Evolutionary conservation across 2,797 vertebrate species (phyloP).

Genomic region (Agapornis canus): DNA sequence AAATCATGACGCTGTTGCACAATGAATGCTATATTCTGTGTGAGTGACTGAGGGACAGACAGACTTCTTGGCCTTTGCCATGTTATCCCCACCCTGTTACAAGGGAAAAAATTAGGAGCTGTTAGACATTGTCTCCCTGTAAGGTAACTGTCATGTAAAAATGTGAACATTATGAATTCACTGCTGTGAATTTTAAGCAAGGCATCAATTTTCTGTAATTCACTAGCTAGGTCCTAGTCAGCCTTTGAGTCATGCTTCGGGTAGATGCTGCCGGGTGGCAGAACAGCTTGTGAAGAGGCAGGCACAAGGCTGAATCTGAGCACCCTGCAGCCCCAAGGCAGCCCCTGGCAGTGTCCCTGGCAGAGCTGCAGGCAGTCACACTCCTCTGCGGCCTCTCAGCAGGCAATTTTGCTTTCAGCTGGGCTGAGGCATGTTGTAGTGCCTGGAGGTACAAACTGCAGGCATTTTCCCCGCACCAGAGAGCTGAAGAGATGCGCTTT

Average conservation of each 20-base stretch:
- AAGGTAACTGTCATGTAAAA: neutral
- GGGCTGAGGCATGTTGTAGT: conserved; percentile 15
- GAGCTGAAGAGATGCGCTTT: neutral
- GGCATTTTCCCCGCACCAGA: neutral
- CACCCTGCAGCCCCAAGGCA: neutral
- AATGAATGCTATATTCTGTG: neutral
- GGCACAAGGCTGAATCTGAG: conserved; percentile 39
- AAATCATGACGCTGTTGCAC: neutral
- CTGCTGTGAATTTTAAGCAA: conserved; percentile 62
- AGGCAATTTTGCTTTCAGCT: neutral
- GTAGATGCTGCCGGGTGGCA: conserved; percentile 37
- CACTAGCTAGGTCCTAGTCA: conserved; percentile 4
- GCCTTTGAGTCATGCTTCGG: conserved; percentile 22
- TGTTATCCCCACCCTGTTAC: neutral
- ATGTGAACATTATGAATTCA: neutral
- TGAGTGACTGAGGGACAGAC: neutral
- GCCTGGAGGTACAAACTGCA: conserved; percentile 39
- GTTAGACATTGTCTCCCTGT: neutral
- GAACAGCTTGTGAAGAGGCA: conserved; percentile 53
- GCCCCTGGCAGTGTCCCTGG: neutral
- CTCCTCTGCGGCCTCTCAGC: neutral
- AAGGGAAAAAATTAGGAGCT: neutral
- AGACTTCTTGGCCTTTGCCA: conserved; percentile 13
- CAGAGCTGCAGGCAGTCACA: neutral
- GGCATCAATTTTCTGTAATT: conserved; percentile 34